Conservation (phyloP, 1,140 invertebrate species). For the Drosophila ambigua region DNA sequence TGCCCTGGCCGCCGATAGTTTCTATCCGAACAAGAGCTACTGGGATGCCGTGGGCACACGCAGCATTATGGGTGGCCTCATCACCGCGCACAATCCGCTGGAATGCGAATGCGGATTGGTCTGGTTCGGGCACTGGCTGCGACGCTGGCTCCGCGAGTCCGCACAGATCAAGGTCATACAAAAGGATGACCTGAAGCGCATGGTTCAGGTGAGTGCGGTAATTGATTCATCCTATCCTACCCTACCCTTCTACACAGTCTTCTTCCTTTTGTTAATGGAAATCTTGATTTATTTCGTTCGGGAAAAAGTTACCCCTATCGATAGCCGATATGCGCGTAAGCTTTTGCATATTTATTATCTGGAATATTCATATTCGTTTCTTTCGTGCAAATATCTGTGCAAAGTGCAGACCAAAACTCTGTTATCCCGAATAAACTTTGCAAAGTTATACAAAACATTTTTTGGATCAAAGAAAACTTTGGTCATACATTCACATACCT, state of each 20-base stretch:
- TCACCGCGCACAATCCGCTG: constrained; percentile 92
- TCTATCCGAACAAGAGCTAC: constrained; percentile 92
- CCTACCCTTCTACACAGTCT: no score
- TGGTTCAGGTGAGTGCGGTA: constrained; percentile 74
- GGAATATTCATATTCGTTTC: background rate
- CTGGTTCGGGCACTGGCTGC: constrained; percentile 94
- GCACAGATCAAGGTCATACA: constrained; percentile 84
- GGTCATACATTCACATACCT: no score
- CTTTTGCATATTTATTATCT: constrained; percentile 29
- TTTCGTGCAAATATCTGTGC: background rate
- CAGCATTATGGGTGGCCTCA: constrained; percentile 89
- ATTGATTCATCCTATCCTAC: background rate
- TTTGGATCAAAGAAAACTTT: background rate
- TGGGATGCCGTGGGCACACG: constrained; percentile 92
- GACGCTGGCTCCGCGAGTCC: constrained; percentile 92
- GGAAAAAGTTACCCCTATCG: constrained; percentile 75
- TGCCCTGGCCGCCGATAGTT: constrained; percentile 90
- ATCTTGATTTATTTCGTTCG: constrained; percentile 46
- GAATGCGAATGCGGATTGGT: constrained; percentile 94
- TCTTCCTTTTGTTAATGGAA: constrained; percentile 9
- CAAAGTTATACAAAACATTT: background rate
- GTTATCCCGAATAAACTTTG: background rate
- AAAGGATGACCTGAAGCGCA: constrained; percentile 81
- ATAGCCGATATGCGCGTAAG: constrained; percentile 80
- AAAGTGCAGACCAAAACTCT: background rate